A percentile compares a stretch with the other conserved stretches of the same genome.
Evolutionary conservation across 2,888 invertebrate species (phyloP).

Genomic region (Keiferia lycopersicella): DNA sequence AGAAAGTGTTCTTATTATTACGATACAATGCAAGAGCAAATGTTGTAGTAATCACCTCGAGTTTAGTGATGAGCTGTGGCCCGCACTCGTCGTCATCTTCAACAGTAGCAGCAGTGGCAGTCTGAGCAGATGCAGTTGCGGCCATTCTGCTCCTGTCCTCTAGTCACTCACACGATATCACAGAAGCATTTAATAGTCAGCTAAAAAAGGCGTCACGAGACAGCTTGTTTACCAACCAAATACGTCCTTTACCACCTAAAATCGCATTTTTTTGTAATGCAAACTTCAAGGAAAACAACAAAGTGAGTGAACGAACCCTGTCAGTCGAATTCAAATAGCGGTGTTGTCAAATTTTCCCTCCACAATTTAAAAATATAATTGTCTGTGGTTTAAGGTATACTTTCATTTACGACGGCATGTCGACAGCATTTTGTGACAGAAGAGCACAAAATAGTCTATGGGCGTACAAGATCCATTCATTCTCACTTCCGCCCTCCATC

Average conservation of each 20-base stretch:
- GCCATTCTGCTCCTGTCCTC: conserved; percentile 48
- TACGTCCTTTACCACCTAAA: neutral
- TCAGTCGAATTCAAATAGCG: neutral
- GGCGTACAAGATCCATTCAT: too few species aligned
- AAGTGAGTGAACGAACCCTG: neutral
- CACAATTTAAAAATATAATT: neutral
- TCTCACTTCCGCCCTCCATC: too few species aligned
- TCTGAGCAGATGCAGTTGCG: conserved; percentile 77
- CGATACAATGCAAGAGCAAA: conserved; percentile 16
- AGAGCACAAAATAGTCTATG: too few species aligned
- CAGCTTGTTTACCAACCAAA: neutral
- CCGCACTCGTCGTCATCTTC: conserved; percentile 86
- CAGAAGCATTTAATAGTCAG: conserved; percentile 44
- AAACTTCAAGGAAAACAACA: conserved; percentile 1
- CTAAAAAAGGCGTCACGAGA: neutral
- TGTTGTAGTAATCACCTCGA: conserved; percentile 82
- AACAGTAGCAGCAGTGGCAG: conserved; percentile 65
- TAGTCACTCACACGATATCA: conserved; percentile 39
- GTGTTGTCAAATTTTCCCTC: neutral
- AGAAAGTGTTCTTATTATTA: neutral
- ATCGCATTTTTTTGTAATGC: neutral
- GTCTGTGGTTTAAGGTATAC: too few species aligned
- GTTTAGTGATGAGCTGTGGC: conserved; percentile 85
- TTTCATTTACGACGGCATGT: too few species aligned
- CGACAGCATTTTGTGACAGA: too few species aligned